Percentiles rank a stretch among this genome's conserved stretches.
phyloP scores from a whole-genome alignment of 2,113 vertebrate species.

The Cynoglossus semilaevis region DNA sequence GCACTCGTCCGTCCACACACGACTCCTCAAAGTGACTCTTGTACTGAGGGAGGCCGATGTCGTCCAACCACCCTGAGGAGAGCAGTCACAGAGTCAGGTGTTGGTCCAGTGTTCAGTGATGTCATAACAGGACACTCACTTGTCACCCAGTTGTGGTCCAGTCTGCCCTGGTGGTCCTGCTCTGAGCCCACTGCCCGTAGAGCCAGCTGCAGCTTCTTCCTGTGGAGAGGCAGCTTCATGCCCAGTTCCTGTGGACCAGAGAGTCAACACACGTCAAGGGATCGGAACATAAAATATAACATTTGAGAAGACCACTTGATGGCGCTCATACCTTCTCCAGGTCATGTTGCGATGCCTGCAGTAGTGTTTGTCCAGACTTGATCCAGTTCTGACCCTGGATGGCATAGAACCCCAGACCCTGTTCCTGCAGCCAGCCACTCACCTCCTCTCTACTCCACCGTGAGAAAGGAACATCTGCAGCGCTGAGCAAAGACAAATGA shows the following conservation, averaged over 20 bases:
- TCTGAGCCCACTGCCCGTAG: slow-evolving; percentile 87
- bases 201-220: slow-evolving; percentile 94
- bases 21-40: slow-evolving; percentile 97
- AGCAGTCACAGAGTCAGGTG: neutral
- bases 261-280: neutral
- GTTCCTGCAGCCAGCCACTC: slow-evolving; percentile 89
- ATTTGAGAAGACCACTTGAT: neutral
- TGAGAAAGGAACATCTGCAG: slow-evolving; percentile 85
- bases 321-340: slow-evolving; percentile 86
- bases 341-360: slow-evolving; percentile 92
- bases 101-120: too few relatives aligned
- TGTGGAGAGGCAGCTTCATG: slow-evolving; percentile 89
- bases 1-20: slow-evolving; percentile 90
- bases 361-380: slow-evolving; percentile 86
- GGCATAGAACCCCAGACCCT: slow-evolving; percentile 85
- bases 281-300: neutral
- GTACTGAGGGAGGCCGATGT: slow-evolving; percentile 96
- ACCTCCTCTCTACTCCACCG: slow-evolving; percentile 93
- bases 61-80: slow-evolving; percentile 91
- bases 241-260: slow-evolving; percentile 83
- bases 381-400: slow-evolving; percentile 86
- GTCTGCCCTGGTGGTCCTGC: slow-evolving; percentile 86
- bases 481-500: slow-evolving; percentile 63
- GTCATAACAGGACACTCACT: slow-evolving; percentile 75
- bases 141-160: slow-evolving; percentile 97